phyloP scores from a whole-genome alignment of 2,113 vertebrate species.

The Tretioscincus oriximinensis region DNA sequence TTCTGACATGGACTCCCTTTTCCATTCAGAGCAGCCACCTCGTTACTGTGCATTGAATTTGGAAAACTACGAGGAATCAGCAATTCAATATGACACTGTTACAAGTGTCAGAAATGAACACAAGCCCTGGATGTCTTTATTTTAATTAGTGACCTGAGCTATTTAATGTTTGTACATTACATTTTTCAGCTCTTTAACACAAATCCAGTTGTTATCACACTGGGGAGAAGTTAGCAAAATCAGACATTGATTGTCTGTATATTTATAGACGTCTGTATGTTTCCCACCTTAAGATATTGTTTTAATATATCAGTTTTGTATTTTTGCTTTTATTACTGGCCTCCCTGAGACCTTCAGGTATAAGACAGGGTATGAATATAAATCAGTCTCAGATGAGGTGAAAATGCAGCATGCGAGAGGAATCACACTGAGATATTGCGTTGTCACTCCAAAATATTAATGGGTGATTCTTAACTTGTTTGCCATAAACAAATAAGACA shows the following conservation, averaged over 20 bases:
- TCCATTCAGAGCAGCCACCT: constrained; percentile 84
- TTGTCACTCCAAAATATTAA: not conserved
- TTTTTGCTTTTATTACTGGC: too few relatives aligned
- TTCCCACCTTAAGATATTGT: too few relatives aligned
- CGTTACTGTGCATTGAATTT: not conserved
- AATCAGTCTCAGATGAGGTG: not conserved
- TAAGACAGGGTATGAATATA: too few relatives aligned
- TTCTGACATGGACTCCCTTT: constrained; percentile 83
- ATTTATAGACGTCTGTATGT: not conserved
- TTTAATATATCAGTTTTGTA: too few relatives aligned
- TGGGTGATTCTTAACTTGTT: not conserved
- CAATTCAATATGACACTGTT: constrained; percentile 49
- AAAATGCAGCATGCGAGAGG: constrained; percentile 1
- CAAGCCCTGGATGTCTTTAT: constrained; percentile 5
- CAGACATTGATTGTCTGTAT: not conserved
- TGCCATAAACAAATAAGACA: not conserved
- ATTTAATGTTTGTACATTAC: constrained; percentile 1
- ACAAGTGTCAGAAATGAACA: constrained; percentile 27
- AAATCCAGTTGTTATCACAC: not conserved
- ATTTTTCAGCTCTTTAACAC: not conserved
- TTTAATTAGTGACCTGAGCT: constrained; percentile 23
- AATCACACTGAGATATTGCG: not conserved
- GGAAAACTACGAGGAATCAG: constrained; percentile 42
- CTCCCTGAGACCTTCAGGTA: too few relatives aligned
- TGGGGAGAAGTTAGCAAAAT: not conserved